Evolutionary conservation across 2,113 vertebrate genomes (phyloP).

Genomic region (Anthoscopus minutus): DNA sequence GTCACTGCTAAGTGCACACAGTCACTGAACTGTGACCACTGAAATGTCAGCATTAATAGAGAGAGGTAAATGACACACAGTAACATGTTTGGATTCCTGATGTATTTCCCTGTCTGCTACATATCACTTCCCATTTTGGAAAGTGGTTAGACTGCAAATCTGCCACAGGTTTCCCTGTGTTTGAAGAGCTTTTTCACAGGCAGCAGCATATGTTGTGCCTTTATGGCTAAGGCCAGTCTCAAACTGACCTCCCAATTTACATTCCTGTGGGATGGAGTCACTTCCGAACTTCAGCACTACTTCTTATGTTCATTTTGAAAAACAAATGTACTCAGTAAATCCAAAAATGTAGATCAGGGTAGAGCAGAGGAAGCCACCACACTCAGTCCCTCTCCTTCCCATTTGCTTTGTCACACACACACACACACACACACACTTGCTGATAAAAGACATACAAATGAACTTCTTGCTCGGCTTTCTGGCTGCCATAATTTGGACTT

Average conservation of each 20-base stretch:
- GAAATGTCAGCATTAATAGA: background rate
- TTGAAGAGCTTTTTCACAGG: background rate
- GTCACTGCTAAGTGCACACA: background rate
- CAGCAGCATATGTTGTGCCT: background rate
- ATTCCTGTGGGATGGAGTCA: slow-evolving; percentile 28
- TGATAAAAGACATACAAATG: background rate
- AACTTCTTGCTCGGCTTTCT: background rate
- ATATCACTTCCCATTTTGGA: background rate
- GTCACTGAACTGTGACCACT: background rate
- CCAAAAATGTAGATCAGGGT: background rate
- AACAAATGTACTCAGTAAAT: background rate
- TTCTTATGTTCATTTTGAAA: background rate
- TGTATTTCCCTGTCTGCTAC: background rate
- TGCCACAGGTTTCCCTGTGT: background rate
- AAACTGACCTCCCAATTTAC: background rate
- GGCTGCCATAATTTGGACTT: background rate
- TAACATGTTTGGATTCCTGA: background rate
- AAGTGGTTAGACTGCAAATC: background rate
- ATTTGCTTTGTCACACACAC: background rate
- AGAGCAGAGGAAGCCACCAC: background rate
- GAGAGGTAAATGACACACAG: background rate
- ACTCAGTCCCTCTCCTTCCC: background rate
- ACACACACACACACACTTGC: background rate
- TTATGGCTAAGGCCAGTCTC: background rate
- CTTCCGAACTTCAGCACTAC: background rate